These are phyloP conservation scores for Arge pagana DNA, from an alignment of 2,888 invertebrate species.

Conservation along the genomic window DNA sequence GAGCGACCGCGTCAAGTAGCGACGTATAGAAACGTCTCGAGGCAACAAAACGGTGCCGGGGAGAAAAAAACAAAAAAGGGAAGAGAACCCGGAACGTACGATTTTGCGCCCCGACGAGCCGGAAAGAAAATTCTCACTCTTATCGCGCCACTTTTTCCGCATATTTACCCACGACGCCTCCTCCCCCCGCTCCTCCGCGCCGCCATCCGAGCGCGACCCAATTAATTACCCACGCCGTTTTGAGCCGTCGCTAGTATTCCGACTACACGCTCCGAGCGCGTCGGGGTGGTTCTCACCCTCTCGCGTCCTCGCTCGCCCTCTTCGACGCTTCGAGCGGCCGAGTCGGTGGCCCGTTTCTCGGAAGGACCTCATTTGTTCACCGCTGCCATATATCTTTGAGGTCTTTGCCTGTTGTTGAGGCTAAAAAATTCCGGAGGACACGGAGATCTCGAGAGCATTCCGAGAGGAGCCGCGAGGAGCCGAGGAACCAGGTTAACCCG, in stretches of 20 bases:
- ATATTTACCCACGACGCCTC: no score
- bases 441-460: background rate
- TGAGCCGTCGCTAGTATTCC: slow-evolving; percentile 32
- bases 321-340: slow-evolving; percentile 37
- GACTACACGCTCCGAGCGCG: slow-evolving; percentile 10
- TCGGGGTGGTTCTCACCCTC: slow-evolving; percentile 54
- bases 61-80: no score
- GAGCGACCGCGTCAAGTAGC: slow-evolving; percentile 3
- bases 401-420: slow-evolving; percentile 21
- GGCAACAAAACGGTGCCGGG: no score
- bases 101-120: no score
- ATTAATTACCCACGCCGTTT: slow-evolving; percentile 31
- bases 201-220: slow-evolving; percentile 8
- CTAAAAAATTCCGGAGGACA: no score
- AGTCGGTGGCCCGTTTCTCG: slow-evolving; percentile 59
- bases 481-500: background rate
- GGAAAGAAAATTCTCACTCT: no score
- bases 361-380: slow-evolving; percentile 59
- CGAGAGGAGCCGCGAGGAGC: background rate
- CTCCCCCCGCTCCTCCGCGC: slow-evolving; percentile 8
- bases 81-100: no score
- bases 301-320: no score
- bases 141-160: no score
- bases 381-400: slow-evolving; percentile 55
- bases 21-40: slow-evolving; percentile 3